Conservation (phyloP, 23 tunicate genomes). For the Clavelina lepadiformis region DNA sequence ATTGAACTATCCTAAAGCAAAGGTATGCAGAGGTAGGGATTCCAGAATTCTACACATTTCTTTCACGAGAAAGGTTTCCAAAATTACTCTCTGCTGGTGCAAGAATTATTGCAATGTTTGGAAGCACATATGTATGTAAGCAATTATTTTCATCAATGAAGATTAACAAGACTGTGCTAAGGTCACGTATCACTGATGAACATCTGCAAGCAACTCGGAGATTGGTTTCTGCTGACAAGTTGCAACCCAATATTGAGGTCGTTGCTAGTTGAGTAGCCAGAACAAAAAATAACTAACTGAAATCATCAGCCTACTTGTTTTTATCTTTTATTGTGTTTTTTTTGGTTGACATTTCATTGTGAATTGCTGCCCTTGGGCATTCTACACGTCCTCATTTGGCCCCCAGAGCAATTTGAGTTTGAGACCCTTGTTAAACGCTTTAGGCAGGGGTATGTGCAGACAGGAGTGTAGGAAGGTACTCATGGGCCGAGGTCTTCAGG, state of each 20-base stretch:
- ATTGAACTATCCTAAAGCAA: slow-evolving; percentile 47
- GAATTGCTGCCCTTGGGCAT: not conserved
- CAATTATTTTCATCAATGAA: slow-evolving; percentile 42
- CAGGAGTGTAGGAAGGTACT: no score
- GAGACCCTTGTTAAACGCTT: no score
- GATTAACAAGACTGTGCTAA: slow-evolving; percentile 28
- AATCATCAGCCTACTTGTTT: not conserved
- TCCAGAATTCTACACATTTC: slow-evolving; percentile 39
- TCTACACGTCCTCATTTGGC: no score
- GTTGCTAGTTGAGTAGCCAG: slow-evolving; percentile 30
- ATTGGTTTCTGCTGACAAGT: slow-evolving; percentile 33
- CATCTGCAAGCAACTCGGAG: slow-evolving; percentile 46
- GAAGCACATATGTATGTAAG: slow-evolving; percentile 62
- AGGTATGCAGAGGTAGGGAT: slow-evolving; percentile 42
- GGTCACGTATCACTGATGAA: slow-evolving; percentile 51
- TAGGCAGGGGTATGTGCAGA: no score
- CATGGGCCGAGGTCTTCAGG: no score
- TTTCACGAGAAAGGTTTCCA: slow-evolving; percentile 52
- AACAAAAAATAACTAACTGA: slow-evolving; percentile 10
- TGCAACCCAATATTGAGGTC: slow-evolving; percentile 38
- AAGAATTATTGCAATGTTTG: slow-evolving; percentile 59
- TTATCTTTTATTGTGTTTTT: slow-evolving; percentile 14
- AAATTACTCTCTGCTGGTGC: slow-evolving; percentile 36
- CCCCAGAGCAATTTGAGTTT: no score
- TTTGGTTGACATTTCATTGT: not conserved